Base-by-base conservation (phyloP, 2,888 invertebrate species). In the Ceramica pisi region DNA sequence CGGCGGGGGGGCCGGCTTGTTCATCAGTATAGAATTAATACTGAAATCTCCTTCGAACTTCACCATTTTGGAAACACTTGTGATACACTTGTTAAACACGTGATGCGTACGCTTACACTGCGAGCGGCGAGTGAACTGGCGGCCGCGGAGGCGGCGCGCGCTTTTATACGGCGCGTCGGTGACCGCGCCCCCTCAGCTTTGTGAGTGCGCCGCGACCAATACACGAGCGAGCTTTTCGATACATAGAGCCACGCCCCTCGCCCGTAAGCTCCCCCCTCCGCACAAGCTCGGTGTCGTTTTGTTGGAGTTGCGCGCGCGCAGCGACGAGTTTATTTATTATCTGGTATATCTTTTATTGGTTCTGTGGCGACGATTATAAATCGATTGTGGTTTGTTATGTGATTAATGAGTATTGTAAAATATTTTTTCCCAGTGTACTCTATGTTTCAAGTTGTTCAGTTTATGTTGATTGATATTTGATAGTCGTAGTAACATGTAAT, bases 1-100 rank as follows among this genome's bases (percentile, higher is more conserved):
- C 84, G 90, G 93, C 84, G 95, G 95, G 55, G 96, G 91, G 3
- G 93, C 95, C 81, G 94, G 94, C 75, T 96, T 94, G 69, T 94
- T 95, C 78, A 98, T 98, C 63, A 98, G 93, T 88, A 98, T 97
- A 57, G 98, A 97, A 88, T 97, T 98, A 79, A 98, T 98, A 91
- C 98, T 98, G 93, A 98, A 98, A 91, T 97, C 98, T 87, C 98
- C 98, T 94, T 95, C 95, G 87, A 96, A 95, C 94, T 96, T 96
- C 94, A 95, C 96, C 96, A 96, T 96, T 83, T 88, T 95, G 90
- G 76, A 74, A 81, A 84, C 93, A 94, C 93, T 93, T 88, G 84
- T 88, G 67, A 75, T 78, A 86, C 89, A 84, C 84, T 84, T 89
- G 80, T 84, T 83, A 78, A 74, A 83, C 88, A 89, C 88, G 88